Evolutionary conservation across 2,797 vertebrate genomes (phyloP).

Genomic region (Sebastes nivosus): DNA sequence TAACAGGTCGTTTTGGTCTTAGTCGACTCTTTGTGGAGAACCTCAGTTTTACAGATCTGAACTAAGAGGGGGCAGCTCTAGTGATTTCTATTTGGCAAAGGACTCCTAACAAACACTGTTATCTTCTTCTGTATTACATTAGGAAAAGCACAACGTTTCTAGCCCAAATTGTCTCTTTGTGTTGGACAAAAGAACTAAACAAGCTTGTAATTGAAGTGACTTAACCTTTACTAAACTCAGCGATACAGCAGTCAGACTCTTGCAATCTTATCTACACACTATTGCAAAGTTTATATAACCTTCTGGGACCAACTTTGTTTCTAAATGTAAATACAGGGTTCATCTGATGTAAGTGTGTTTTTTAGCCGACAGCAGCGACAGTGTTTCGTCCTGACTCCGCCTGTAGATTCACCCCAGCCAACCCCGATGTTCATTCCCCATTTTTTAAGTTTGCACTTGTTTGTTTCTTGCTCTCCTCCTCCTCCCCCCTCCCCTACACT

Average conservation of each 20-base stretch:
- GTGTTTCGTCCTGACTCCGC: not conserved
- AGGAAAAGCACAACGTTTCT: not conserved
- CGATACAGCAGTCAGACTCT: not conserved
- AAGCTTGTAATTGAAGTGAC: not conserved
- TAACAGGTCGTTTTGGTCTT: too few species aligned
- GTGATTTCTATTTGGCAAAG: too few species aligned
- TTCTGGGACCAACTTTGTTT: too few species aligned
- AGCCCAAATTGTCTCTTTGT: not conserved
- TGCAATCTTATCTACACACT: not conserved
- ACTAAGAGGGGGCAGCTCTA: too few species aligned
- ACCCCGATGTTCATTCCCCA: slow-evolving; percentile 56
- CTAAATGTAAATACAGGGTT: not conserved
- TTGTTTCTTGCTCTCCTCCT: slow-evolving; percentile 71
- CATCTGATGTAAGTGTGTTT: not conserved
- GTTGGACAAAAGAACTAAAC: not conserved
- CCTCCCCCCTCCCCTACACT: slow-evolving; percentile 46
- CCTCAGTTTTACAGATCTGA: too few species aligned
- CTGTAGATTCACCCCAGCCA: slow-evolving; percentile 38
- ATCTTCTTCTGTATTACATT: not conserved
- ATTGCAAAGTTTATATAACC: not conserved
- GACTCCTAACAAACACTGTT: too few species aligned
- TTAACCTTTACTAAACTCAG: not conserved
- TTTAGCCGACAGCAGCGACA: not conserved
- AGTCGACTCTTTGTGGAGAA: too few species aligned
- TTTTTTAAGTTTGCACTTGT: slow-evolving; percentile 80